phyloP scores from a whole-genome alignment of 2,113 vertebrate genomes.

The Oceanites oceanicus region DNA sequence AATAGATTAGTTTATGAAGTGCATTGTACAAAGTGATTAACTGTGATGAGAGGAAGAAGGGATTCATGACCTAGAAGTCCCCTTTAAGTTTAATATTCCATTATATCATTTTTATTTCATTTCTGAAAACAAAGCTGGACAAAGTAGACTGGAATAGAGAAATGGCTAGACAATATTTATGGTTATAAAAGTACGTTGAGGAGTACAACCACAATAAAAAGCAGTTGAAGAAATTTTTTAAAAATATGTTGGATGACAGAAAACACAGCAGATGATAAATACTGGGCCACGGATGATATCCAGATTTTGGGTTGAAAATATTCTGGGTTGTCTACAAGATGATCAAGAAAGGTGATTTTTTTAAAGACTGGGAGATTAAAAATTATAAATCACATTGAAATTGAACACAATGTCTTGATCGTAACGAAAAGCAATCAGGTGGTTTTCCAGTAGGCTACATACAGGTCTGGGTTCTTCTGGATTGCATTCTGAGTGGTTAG shows the following conservation, averaged over 20 bases:
- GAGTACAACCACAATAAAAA: neutral
- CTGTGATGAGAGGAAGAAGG: neutral
- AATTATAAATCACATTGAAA: neutral
- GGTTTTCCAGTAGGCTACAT: neutral
- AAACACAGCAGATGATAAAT: neutral
- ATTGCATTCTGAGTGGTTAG: neutral
- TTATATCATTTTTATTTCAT: neutral
- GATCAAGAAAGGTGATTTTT: fast-evolving
- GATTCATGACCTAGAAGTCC: neutral
- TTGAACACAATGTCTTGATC: neutral
- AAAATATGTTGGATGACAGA: neutral
- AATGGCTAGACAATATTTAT: neutral
- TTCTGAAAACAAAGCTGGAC: neutral
- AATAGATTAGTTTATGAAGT: neutral
- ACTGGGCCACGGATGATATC: neutral
- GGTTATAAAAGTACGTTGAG: neutral
- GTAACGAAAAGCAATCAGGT: neutral
- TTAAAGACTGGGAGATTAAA: neutral
- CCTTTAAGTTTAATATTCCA: neutral
- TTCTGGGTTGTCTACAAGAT: neutral
- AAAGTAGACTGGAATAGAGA: neutral
- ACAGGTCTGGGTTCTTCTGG: neutral
- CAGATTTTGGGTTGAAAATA: neutral
- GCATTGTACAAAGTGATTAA: neutral
- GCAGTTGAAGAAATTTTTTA: fast-evolving